Base-by-base conservation (phyloP, 1,140 invertebrate genomes). In the Zaprionus camerounensis region DNA sequence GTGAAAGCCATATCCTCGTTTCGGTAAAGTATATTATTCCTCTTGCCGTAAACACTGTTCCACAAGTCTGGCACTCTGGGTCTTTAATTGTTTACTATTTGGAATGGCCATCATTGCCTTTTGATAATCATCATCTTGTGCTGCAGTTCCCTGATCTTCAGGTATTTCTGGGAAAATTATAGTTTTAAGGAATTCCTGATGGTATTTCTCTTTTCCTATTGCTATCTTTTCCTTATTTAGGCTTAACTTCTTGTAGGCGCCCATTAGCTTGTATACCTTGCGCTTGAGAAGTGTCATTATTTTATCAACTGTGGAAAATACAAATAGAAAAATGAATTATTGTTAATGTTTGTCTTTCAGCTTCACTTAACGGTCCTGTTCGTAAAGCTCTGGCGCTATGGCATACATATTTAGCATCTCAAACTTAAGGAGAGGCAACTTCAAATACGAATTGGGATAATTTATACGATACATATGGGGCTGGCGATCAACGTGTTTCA, bases 21-120 rank as follows among this genome's bases (percentile, higher is more conserved):
- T 24, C 1, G 11, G 12, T 1, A 2, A 17, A 17, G 2, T 44
- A 17, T 51, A 51, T 49, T 20, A 49, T 12, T 51, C 22, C 1
- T 51, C 46, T 5, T 20, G 20, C 11, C 13, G 24, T 2, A 28
- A 17, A 2, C 5, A 24, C 24, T n/a, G 84, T 80, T 7, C 92
- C 81, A 22, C 66, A 4, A 92, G 28, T 62, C 73, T 81, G 17
- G 80, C 84, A 69, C 91, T 92, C 31, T 84, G 80, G 0, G 76
- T 64, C 64, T 92, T 92, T 3, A 92, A 80, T 66, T 91, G 84
- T 17, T 91, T 92, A 24, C 91, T 83, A 69, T 76, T 92, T 0
- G 86, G 91, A 13, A 91, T 73, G 78, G 72, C 82, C 41, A 79
- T 78, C 64, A 77, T 63, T 12, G 69, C 76, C 63, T 91, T 92